A percentile compares a stretch with the other conserved stretches of the same genome.
Conservation (phyloP, 30 jellyfish, hydroid and myxozoan genomes). For the Pseudorhiza aurosa region DNA sequence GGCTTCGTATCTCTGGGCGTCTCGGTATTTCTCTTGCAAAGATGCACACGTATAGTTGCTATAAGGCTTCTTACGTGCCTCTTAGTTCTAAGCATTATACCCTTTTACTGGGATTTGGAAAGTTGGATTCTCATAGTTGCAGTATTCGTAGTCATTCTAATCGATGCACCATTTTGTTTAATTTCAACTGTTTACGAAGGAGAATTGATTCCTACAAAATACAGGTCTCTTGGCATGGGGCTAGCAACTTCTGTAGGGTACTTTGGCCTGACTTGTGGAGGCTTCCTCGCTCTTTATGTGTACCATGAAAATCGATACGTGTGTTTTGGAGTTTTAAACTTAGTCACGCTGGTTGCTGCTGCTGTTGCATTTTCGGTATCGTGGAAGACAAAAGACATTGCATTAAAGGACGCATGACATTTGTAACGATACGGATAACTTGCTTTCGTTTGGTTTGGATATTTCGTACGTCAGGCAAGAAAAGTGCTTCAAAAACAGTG, state of each 20-base stretch:
- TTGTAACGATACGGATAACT: too few species aligned
- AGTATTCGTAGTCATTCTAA: neutral
- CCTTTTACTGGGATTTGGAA: neutral
- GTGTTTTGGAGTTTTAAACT: neutral
- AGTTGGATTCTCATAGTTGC: slow-evolving; percentile 1
- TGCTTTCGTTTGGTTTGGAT: too few species aligned
- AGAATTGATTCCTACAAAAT: neutral
- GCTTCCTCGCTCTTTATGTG: neutral
- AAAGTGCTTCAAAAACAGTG: too few species aligned
- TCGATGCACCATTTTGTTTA: neutral
- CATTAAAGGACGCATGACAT: neutral
- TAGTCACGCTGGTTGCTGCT: neutral
- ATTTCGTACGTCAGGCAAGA: too few species aligned
- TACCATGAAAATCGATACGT: neutral
- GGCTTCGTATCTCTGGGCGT: neutral
- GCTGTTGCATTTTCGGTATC: neutral
- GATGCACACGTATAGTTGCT: neutral
- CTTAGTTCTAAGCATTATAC: neutral
- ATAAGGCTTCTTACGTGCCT: neutral
- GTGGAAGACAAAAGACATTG: neutral
- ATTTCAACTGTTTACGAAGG: neutral
- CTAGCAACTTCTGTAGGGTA: neutral
- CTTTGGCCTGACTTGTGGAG: neutral
- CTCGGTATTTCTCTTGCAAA: neutral
- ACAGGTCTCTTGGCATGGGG: neutral